A percentile compares a stretch with the other conserved stretches of the same genome.
phyloP scores from a whole-genome alignment of 2,113 vertebrate genomes.

The Lagopus muta region DNA sequence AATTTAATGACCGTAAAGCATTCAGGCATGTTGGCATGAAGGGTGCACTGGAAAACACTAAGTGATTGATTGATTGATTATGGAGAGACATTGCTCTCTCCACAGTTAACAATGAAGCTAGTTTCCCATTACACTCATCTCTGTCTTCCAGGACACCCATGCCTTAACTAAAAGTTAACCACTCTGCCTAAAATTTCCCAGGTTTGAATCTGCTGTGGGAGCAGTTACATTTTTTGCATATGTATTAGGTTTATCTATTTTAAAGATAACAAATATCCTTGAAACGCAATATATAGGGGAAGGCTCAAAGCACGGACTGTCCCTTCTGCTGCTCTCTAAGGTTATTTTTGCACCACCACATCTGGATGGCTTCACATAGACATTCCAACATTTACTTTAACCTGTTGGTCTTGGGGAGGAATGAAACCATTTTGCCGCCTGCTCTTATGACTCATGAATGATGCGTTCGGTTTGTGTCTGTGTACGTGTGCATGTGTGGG shows the following conservation, averaged over 20 bases:
- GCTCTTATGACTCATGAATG: slow-evolving; percentile 1
- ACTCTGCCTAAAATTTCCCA: background rate
- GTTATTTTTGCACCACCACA: background rate
- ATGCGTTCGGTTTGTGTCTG: background rate
- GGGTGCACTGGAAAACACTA: background rate
- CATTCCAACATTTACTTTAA: background rate
- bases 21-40: slow-evolving; percentile 59
- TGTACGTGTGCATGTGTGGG: background rate
- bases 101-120: slow-evolving; percentile 8
- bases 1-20: slow-evolving; percentile 64
- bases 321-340: background rate
- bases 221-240: background rate
- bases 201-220: background rate
- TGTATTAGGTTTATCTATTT: slow-evolving; percentile 4
- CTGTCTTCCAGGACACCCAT: background rate
- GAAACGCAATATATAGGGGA: background rate
- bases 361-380: background rate
- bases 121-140: background rate
- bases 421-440: background rate
- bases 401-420: background rate
- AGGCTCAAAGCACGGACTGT: slow-evolving; percentile 6
- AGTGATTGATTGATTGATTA: slow-evolving; percentile 24
- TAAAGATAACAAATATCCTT: slow-evolving; percentile 42
- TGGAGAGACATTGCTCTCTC: background rate
- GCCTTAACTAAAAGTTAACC: slow-evolving; percentile 3